These are phyloP conservation scores for Epicauta chinensis DNA, from an alignment of 1,140 invertebrate genomes.

Conservation along the genomic window DNA sequence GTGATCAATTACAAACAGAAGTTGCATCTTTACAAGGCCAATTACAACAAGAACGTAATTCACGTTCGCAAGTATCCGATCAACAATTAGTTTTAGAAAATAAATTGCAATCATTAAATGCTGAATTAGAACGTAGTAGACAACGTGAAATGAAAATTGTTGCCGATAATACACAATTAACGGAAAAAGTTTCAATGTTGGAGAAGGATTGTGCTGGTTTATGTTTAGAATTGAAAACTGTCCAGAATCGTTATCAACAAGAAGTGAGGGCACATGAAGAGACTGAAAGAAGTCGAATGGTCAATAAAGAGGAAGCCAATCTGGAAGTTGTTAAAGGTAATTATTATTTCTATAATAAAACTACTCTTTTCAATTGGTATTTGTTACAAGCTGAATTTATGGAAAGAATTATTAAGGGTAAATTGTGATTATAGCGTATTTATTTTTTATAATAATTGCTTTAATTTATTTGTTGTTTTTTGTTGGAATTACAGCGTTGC, in stretches of 20 bases:
- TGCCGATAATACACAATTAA: constrained; percentile 70
- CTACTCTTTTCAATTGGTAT: constrained; percentile 3
- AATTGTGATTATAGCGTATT: constrained; percentile 6
- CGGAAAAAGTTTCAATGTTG: constrained; percentile 71
- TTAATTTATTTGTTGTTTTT: not conserved
- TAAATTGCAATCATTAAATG: constrained; percentile 59
- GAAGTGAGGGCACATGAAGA: constrained; percentile 85
- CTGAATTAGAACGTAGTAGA: constrained; percentile 67
- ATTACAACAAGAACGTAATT: constrained; percentile 76
- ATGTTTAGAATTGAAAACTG: constrained; percentile 79
- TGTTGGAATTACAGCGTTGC: constrained; percentile 59
- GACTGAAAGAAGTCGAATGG: constrained; percentile 72
- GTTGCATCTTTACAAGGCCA: constrained; percentile 72
- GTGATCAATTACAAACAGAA: constrained; percentile 76
- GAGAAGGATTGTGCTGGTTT: constrained; percentile 87
- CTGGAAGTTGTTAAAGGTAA: constrained; percentile 84
- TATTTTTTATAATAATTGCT: not conserved
- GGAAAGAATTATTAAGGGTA: constrained; percentile 31
- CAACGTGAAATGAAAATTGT: constrained; percentile 65
- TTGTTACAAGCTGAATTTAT: constrained; percentile 33
- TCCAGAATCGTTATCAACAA: constrained; percentile 81
- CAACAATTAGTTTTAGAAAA: constrained; percentile 72
- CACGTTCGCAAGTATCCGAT: constrained; percentile 57
- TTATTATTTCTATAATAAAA: constrained; percentile 3
- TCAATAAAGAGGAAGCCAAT: constrained; percentile 87